Conservation (phyloP, 2,113 vertebrate genomes). For the Tonatia bakeri region DNA sequence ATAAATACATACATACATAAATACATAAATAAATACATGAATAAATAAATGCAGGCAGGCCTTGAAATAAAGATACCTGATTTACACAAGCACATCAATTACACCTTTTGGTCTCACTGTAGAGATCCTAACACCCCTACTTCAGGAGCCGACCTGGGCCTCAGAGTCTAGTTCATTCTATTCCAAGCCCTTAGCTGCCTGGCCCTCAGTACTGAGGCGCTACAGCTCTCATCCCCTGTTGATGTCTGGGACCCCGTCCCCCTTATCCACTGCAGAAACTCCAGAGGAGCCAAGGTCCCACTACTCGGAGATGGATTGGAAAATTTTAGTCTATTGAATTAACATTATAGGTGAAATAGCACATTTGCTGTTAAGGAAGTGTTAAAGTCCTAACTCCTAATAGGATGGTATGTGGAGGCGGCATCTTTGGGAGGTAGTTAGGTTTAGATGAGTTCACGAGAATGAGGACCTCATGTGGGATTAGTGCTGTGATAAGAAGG, state of each 20-base stretch:
- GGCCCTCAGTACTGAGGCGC: neutral
- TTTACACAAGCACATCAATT: neutral
- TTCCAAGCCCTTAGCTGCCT: neutral
- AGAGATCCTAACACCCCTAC: neutral
- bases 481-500: neutral
- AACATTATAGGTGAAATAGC: neutral
- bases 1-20: too few relatives aligned
- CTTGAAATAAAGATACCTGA: neutral
- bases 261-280: too few relatives aligned
- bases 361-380: neutral
- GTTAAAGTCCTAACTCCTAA: neutral
- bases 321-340: neutral
- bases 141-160: neutral
- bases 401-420: neutral
- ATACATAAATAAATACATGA: neutral
- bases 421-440: neutral
- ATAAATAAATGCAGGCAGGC: neutral
- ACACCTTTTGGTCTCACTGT: neutral
- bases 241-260: neutral
- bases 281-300: neutral
- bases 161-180: neutral
- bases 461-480: neutral
- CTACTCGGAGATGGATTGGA: neutral
- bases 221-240: neutral
- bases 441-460: neutral